Base-by-base conservation (phyloP, 2,113 vertebrate species). In the Oceanodroma tethys region DNA sequence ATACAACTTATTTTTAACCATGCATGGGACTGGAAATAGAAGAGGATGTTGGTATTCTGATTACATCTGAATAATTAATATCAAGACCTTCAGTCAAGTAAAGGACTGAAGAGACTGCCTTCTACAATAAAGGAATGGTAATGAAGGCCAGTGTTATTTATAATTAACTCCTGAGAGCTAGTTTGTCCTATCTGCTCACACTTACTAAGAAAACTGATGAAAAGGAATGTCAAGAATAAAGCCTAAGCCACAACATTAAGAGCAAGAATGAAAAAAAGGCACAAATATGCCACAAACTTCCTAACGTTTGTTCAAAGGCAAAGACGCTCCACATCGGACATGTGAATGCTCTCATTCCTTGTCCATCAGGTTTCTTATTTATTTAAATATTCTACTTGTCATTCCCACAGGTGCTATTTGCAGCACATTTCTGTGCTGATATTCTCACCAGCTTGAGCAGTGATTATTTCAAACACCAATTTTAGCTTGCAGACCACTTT, bases 11-110 rank as follows among this genome's bases (percentile, higher is more conserved):
- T 66, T 88, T 97, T 92, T 86, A 88, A 80, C 53, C 12, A 11
- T 9, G 23, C 36, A 36, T 10, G 7, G 22, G 52, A 59, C 56
- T 79, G 36, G 56, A 96, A 93, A 88, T 14, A 93, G 62, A 88
- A 76, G 34, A 7, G 21, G 67, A 72, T 73, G 47, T 21, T 95
- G 62, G 75, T 48, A 76, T 86, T 90, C 82, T 29, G 60, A 82
- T 68, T 76, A 85, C 36, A 79, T 65, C 45, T 80, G 71, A 93
- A 93, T 70, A 90, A 81, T 70, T 71, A 66, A 48, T 56, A 95
- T 36, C n/a, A 75, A 81, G 50, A 83, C 30, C 43, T 70, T 76
- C 40, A 38, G 58, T 72, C 71, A 86, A 86, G 32, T 22, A 56
- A 92, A 71, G 50, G 63, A 67, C 80, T 91, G 36, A 84, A 92